Evolutionary conservation across 2,113 vertebrate genomes (phyloP).

Genomic region (Trachemys scripta): DNA sequence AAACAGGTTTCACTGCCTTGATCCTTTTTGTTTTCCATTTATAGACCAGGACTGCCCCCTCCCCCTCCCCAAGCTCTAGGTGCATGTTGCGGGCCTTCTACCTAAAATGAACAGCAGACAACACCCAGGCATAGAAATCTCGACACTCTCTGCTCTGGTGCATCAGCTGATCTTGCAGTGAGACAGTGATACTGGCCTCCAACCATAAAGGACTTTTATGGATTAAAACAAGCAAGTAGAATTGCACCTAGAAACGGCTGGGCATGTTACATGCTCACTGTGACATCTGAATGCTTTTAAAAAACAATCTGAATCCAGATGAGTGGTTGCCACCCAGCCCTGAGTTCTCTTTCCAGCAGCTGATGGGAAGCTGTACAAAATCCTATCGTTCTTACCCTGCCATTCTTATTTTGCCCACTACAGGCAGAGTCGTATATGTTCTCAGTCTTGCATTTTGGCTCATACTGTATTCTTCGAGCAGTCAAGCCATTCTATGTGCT

Average conservation of each 20-base stretch:
- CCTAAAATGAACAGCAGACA: neutral
- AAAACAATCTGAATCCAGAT: neutral
- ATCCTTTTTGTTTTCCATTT: neutral
- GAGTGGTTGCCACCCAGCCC: neutral
- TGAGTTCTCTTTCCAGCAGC: neutral
- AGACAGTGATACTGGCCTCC: accelerated
- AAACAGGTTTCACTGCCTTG: neutral
- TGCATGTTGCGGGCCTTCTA: neutral
- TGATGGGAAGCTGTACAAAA: neutral
- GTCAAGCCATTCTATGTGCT: neutral
- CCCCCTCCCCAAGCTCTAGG: neutral
- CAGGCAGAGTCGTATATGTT: too few species aligned
- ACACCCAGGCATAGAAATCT: neutral
- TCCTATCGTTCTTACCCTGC: too few species aligned
- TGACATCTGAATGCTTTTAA: neutral
- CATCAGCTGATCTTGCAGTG: neutral
- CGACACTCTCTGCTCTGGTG: neutral
- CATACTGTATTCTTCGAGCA: neutral
- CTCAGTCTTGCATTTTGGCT: neutral
- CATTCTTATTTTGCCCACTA: neutral
- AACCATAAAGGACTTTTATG: neutral
- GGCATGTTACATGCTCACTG: accelerated
- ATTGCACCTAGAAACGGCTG: neutral
- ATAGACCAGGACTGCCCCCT: accelerated
- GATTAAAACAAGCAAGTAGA: neutral